phyloP scores from a whole-genome alignment of 2,797 vertebrate genomes.

The Paratrypauchen microcephalus region DNA sequence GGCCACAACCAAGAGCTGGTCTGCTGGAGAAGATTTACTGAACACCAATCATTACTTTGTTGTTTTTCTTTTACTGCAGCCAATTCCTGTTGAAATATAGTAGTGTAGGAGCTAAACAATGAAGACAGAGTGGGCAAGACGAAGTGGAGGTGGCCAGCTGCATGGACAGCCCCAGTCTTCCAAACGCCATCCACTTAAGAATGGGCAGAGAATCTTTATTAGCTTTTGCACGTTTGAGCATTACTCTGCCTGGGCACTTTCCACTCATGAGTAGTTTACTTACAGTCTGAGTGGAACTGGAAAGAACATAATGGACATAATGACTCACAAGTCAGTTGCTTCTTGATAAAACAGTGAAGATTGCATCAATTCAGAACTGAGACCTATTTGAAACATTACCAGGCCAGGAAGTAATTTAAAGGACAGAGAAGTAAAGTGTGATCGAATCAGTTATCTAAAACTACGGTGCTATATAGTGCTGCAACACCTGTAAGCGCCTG shows the following conservation, averaged over 20 bases:
- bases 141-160: background rate
- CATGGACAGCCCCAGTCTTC: background rate
- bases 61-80: background rate
- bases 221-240: background rate
- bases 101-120: background rate
- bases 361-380: background rate
- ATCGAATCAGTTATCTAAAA: background rate
- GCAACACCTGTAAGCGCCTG: no score
- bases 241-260: background rate
- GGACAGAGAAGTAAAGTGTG: background rate
- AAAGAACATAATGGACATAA: background rate
- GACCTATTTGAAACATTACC: background rate
- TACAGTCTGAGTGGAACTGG: slow-evolving; percentile 1
- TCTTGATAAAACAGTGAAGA: background rate
- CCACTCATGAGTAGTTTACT: background rate
- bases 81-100: slow-evolving; percentile 11
- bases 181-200: slow-evolving; percentile 4
- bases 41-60: slow-evolving; percentile 13
- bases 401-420: background rate
- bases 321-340: background rate
- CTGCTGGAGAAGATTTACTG: slow-evolving; percentile 19
- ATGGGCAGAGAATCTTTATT: background rate
- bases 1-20: slow-evolving; percentile 19
- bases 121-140: background rate
- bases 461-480: no score